Evolutionary conservation across 2,113 vertebrate genomes (phyloP), one percentile per base, ranked within the genome.

Genomic region (Pseudorhombus dupliciocellatus): DNA sequence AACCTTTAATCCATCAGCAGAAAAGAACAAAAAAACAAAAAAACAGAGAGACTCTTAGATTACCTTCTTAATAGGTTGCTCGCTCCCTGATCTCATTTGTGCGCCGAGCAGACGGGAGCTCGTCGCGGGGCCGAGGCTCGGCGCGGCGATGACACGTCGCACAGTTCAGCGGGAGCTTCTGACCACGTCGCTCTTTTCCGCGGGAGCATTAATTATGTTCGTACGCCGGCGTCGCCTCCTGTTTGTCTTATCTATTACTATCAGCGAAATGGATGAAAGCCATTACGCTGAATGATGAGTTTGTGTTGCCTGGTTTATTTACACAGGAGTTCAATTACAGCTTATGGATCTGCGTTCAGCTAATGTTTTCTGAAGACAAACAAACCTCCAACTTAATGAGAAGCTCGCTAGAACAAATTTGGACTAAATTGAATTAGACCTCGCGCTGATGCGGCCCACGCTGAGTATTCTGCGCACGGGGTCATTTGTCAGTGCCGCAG

Each of bases 301-400:
- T 57, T 75, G 80, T 69, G 80, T 75, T 81, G 52, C 68, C 75
- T 48, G 61, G 57, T 87, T 83, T 83, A 82, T 87, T 83, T 83
- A 82, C 82, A 73, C 83, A 80, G 68, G 64, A 82, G 77, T 80
- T 89, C 84, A 81, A 76, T 90, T 89, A 86, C 79, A 78, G 66
- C 70, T 11, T 75, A 76, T 82, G 50, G 81, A 88, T 87, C 85
- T 73, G 57, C 75, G 83, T 69, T 72, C 68, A 37, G 75, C 77
- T 80, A 80, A 83, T 84, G 86, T 76, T 83, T 83, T 85, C 84
- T 83, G 84, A 77, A 81, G 77, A 87, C 84, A 88, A 90, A 89
- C 87, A 87, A 84, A 81, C 70, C 72, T 62, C 73, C 65, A 56
- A 66, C 79, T 70, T 87, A 90, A 89, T 81, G 81, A 89, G 85